Evolutionary conservation across 1,140 invertebrate genomes (phyloP).

Genomic region (Radopholus similis): DNA sequence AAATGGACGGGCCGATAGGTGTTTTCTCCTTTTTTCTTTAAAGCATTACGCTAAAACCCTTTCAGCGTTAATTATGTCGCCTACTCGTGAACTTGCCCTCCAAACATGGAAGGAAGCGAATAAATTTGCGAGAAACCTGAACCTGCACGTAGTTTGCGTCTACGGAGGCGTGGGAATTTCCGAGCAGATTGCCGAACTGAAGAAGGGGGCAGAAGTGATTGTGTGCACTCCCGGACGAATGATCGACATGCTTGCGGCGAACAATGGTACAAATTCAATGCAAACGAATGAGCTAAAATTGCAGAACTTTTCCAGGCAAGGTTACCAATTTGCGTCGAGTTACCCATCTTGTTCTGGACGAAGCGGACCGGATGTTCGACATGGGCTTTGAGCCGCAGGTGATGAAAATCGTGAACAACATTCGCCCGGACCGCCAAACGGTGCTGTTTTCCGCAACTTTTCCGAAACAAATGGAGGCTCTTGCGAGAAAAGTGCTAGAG

Average conservation of each 20-base stretch:
- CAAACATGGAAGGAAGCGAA: constrained; percentile 96
- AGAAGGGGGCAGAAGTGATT: constrained; percentile 94
- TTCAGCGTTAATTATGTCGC: constrained; percentile 83
- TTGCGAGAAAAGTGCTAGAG: constrained; percentile 84
- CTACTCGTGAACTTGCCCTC: constrained; percentile 94
- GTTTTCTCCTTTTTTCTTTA: constrained; percentile 29
- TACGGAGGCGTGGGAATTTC: constrained; percentile 97
- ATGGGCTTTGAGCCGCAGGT: constrained; percentile 99
- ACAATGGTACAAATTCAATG: constrained; percentile 79
- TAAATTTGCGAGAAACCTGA: constrained; percentile 85
- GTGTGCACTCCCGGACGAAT: constrained; percentile 98
- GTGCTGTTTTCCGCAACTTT: constrained; percentile 99
- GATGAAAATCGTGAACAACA: constrained; percentile 86
- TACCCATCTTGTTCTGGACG: constrained; percentile 94
- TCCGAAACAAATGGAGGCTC: constrained; percentile 95
- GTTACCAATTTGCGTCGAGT: constrained; percentile 92
- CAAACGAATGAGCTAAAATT: not conserved
- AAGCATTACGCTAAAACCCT: not conserved
- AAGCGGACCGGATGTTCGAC: constrained; percentile 99
- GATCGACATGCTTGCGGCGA: constrained; percentile 99
- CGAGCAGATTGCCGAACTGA: constrained; percentile 94
- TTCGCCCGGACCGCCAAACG: constrained; percentile 91
- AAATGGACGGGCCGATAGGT: constrained; percentile 91
- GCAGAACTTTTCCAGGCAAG: constrained; percentile 67
- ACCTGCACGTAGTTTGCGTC: constrained; percentile 84